Evolutionary conservation across 2,113 vertebrate species (phyloP), one percentile per base, ranked within the genome.

Genomic region (Argyrosomus japonicus): DNA sequence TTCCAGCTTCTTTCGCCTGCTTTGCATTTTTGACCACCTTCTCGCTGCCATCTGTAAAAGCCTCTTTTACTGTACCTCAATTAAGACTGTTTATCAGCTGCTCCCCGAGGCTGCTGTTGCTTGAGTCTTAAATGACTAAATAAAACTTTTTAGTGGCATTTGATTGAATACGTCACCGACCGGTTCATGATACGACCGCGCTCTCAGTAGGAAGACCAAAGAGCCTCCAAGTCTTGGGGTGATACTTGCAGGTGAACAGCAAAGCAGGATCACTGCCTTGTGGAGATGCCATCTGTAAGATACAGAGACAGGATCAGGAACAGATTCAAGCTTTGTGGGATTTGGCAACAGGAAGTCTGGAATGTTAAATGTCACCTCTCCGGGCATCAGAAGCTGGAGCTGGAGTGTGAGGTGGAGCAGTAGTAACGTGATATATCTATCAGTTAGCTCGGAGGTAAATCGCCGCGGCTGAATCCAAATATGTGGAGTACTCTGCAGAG

Each of bases 311-410:
- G 53, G 76, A 50, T 79, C 65, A 61, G 75, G 68, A 65, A 57
- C 58, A 77, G 79, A 58, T 48, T 82, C 54, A 48, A 64, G 63
- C 86, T 14, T 71, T 60, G 67, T 63, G 57, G 83, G 76, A 80
- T 47, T 85, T 82, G 82, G 79, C 82, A 62, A 29, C 2, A 23
- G 18, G 56, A 56, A 60, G 15, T 5, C 54, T 47, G 6, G 51
- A 54, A 47, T 9, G 21, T 25, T 25, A 36, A 82, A 75, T 71
- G 67, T 82, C 80, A 81, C 51, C 32, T 83, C 76, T 47, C 71
- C 68, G 56, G 61, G 72, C 57, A 58, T 47, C 25, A 29, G 27
- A 32, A 71, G 73, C 40, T 54, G 53, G 54, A 71, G 73, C 40
- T 43, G 53, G 47, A 40, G 68, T 48, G 18, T 54, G 67, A 32